Evolutionary conservation across 2,888 invertebrate species (phyloP), one percentile per base, ranked within the genome.

Genomic region (Timandra comae): DNA sequence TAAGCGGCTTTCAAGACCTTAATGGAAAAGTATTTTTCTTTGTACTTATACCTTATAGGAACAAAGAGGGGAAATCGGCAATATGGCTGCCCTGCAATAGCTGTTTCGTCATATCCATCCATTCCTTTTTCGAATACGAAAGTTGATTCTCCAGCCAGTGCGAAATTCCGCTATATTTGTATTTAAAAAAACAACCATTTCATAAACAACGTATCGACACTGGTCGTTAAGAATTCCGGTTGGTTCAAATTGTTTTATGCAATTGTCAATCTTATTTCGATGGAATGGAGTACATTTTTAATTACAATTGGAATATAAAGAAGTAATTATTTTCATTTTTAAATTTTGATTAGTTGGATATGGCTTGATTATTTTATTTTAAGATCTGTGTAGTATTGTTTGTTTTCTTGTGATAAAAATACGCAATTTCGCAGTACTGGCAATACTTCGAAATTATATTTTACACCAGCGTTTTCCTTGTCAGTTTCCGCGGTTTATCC

Each of bases 81-180:
- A 55, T 56, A 33, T 38, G 41, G 36, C 30, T 37, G 31, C 13
- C 33, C 36, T 30, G 35, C 30, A 43, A 41, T 32, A 43, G 45
- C 46, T 42, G 52, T 74, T 64, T 63, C 57, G 65, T 68, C 71
- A 71, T 54, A 71, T 72, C 55, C 52, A 64, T 49, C 50, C 49
- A 55, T 33, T 41, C 80, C 78, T 68, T 79, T 75, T 78, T 64
- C 45, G 76, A 61, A 49, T 52, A 73, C 68, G 80, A 81, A 81
- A 80, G 80, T 76, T 65, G 73, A 51, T 54, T 61, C 51, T 58
- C 50, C 41, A 30, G 41, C 59, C 57, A 62, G 25, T 50, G 63
- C 58, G 54, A 68, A n/a, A 66, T 65, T 71, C 65, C 68, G 63
- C 66, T 73, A 53, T 67, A 73, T 65, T 66, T 64, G 63, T 65